These are phyloP conservation scores for Pimephales promelas DNA, from an alignment of 2,113 vertebrate genomes.

Conservation along the genomic window DNA sequence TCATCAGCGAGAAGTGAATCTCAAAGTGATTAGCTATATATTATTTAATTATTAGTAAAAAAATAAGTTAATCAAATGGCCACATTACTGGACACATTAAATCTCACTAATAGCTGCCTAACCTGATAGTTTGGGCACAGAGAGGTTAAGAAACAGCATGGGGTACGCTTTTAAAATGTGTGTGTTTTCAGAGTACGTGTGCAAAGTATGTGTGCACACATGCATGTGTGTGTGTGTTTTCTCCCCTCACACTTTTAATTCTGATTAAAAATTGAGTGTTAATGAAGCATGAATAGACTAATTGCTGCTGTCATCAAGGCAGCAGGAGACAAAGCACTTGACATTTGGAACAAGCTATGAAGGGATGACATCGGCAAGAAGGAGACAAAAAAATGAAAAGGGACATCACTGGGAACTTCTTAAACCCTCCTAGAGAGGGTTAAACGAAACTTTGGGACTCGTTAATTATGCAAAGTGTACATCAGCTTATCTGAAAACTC, in stretches of 20 bases:
- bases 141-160: slow-evolving; percentile 62
- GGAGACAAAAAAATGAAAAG: slow-evolving; percentile 3
- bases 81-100: slow-evolving; percentile 40
- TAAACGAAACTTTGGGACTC: slow-evolving; percentile 42
- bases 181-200: slow-evolving; percentile 42
- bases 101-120: slow-evolving; percentile 45
- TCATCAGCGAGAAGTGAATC: slow-evolving; percentile 34
- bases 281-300: slow-evolving; percentile 70
- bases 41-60: background rate
- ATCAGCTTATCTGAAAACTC: slow-evolving; percentile 14
- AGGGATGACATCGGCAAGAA: slow-evolving; percentile 58
- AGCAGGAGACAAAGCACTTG: slow-evolving; percentile 69
- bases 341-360: slow-evolving; percentile 67
- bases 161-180: slow-evolving; percentile 56
- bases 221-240: slow-evolving; percentile 48
- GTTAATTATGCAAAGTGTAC: slow-evolving; percentile 40
- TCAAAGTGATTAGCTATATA: slow-evolving; percentile 43
- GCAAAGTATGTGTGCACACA: slow-evolving; percentile 38
- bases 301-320: slow-evolving; percentile 68
- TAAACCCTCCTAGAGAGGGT: slow-evolving; percentile 19
- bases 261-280: slow-evolving; percentile 67
- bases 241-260: slow-evolving; percentile 58
- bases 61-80: background rate
- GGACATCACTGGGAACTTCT: slow-evolving; percentile 42
- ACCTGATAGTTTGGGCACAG: slow-evolving; percentile 52